Evolutionary conservation across 2,113 vertebrate species (phyloP).

Genomic region (Ursus arctos): DNA sequence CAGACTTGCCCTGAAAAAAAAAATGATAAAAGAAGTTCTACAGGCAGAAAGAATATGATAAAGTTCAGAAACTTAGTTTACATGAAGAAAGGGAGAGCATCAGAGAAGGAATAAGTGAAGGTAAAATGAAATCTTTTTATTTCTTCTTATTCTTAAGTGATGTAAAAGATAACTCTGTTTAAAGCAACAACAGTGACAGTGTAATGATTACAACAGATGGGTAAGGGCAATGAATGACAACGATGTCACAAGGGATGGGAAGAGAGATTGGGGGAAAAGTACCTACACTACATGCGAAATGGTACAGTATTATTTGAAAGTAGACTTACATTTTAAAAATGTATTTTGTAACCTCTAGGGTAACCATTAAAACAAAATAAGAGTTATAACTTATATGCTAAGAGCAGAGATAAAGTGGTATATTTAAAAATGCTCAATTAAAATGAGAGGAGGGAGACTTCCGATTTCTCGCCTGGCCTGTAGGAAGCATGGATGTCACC

Average conservation of each 20-base stretch:
- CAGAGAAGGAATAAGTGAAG: background rate
- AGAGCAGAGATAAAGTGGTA: background rate
- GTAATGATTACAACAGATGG: background rate
- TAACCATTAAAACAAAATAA: background rate
- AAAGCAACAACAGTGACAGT: background rate
- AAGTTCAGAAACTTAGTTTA: background rate
- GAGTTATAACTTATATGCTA: background rate
- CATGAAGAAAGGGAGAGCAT: background rate
- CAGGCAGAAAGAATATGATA: background rate
- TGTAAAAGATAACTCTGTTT: background rate
- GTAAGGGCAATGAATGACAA: background rate
- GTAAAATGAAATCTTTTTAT: background rate
- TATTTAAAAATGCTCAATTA: background rate
- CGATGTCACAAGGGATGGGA: background rate
- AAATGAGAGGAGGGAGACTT: background rate
- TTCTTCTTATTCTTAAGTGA: slow-evolving; percentile 15
- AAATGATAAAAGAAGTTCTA: background rate
- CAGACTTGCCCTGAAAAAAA: background rate
- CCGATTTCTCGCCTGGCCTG: background rate
- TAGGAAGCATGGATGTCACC: background rate
- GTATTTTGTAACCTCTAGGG: background rate
- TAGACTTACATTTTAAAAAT: background rate
- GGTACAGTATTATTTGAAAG: background rate
- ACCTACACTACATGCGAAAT: background rate
- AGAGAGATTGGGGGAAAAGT: background rate